phyloP scores from a whole-genome alignment of 1,140 invertebrate species.

The Macrosteles quadrilineatus region DNA sequence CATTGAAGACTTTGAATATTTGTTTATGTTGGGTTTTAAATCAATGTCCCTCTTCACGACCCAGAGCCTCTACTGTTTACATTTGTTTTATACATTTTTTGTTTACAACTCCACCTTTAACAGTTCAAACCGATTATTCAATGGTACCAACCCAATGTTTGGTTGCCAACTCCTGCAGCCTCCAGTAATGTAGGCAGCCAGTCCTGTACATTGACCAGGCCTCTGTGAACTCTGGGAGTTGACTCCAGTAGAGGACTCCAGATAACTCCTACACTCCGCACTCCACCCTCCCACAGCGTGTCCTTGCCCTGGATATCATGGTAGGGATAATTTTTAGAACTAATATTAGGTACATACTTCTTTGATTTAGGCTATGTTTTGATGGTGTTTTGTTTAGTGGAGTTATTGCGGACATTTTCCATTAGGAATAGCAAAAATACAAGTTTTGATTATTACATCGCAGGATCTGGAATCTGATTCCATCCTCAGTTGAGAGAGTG shows the following conservation, averaged over 20 bases:
- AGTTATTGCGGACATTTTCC: not conserved
- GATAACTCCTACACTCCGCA: constrained; percentile 72
- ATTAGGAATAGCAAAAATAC: too few relatives aligned
- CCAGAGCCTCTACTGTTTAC: too few relatives aligned
- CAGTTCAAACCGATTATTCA: too few relatives aligned
- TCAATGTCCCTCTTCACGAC: too few relatives aligned
- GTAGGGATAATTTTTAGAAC: not conserved
- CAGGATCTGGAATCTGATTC: too few relatives aligned
- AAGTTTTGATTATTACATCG: too few relatives aligned
- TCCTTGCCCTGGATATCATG: constrained; percentile 70
- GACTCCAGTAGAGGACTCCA: constrained; percentile 71
- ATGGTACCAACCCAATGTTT: too few relatives aligned
- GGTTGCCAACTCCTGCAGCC: constrained; percentile 61
- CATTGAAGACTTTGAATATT: too few relatives aligned
- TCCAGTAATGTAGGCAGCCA: constrained; percentile 82
- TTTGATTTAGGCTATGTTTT: not conserved
- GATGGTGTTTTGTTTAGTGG: not conserved
- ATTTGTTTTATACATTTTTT: too few relatives aligned
- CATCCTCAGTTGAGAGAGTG: too few relatives aligned
- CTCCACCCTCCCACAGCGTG: constrained; percentile 86
- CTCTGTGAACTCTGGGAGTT: constrained; percentile 62
- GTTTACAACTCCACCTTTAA: too few relatives aligned
- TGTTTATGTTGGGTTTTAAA: too few relatives aligned
- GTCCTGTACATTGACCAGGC: constrained; percentile 80
- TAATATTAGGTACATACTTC: not conserved